Conservation (phyloP, 2,113 vertebrate genomes). For the Dromaius novaehollandiae region DNA sequence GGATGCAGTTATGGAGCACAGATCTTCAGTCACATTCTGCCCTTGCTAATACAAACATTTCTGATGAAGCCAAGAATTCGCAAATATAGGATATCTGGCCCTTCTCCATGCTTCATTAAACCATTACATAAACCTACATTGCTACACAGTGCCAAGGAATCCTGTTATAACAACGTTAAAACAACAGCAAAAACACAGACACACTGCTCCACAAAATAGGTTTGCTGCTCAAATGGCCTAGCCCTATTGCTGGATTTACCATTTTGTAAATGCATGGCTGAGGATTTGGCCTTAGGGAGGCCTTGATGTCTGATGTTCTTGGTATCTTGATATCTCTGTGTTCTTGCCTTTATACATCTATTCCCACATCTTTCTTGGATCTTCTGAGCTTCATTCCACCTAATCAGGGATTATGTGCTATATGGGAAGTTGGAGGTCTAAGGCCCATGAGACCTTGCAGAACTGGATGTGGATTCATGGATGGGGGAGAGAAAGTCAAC, state of each 20-base stretch:
- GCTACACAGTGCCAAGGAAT: neutral
- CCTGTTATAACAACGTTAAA: neutral
- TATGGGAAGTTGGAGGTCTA: neutral
- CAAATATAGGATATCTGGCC: neutral
- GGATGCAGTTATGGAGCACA: neutral
- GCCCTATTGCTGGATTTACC: neutral
- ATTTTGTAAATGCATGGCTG: neutral
- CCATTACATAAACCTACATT: neutral
- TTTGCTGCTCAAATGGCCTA: neutral
- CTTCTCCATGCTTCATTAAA: neutral
- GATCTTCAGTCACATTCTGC: neutral
- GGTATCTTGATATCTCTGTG: no score
- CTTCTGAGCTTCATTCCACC: neutral
- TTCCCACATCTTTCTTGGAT: neutral
- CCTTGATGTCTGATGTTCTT: neutral
- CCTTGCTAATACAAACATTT: neutral
- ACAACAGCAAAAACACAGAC: neutral
- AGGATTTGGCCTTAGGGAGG: neutral
- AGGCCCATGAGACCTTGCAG: neutral
- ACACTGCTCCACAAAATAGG: neutral
- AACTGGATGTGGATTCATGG: neutral
- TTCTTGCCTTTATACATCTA: neutral
- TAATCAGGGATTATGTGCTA: neutral
- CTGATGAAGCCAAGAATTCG: neutral
- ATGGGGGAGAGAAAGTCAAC: no score